These are phyloP conservation scores for Aspidoscelis tigris DNA, from an alignment of 2,113 vertebrate genomes.

Conservation along the genomic window DNA sequence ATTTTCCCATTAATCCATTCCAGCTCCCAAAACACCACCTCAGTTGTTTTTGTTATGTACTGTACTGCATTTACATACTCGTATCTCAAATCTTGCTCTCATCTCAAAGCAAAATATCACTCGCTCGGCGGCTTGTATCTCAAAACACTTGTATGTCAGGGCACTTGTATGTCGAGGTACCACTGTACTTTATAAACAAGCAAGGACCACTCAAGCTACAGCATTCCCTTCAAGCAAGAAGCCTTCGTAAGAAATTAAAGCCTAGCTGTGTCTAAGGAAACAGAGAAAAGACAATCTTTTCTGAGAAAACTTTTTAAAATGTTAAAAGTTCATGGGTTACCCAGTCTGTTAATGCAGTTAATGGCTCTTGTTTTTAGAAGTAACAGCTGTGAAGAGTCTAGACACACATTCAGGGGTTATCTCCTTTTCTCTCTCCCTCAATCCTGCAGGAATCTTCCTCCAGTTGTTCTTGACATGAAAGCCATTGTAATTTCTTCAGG, in stretches of 20 bases:
- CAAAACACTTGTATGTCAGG: too few species aligned
- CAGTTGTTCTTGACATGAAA: neutral
- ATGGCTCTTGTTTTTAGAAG: neutral
- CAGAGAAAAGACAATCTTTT: neutral
- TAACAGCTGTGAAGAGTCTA: neutral
- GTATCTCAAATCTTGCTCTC: too few species aligned
- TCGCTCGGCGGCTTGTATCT: too few species aligned
- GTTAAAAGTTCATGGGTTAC: too few species aligned
- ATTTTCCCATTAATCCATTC: too few species aligned
- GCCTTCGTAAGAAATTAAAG: conserved; percentile 41
- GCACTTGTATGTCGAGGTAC: too few species aligned
- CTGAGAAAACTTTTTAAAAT: neutral
- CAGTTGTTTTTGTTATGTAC: too few species aligned
- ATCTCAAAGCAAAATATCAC: too few species aligned
- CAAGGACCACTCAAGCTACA: conserved; percentile 27
- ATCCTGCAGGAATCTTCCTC: neutral
- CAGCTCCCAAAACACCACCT: too few species aligned
- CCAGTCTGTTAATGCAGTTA: neutral
- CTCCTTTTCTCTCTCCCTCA: neutral
- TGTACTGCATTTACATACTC: too few species aligned
- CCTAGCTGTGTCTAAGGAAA: conserved; percentile 51
- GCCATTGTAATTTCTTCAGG: neutral
- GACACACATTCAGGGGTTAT: neutral
- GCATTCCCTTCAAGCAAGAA: conserved; percentile 13
- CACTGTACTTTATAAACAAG: neutral